Percentiles rank a stretch among this genome's conserved stretches.
Evolutionary conservation across 2,888 invertebrate species (phyloP).

Genomic region (Ptilodon capucinus): DNA sequence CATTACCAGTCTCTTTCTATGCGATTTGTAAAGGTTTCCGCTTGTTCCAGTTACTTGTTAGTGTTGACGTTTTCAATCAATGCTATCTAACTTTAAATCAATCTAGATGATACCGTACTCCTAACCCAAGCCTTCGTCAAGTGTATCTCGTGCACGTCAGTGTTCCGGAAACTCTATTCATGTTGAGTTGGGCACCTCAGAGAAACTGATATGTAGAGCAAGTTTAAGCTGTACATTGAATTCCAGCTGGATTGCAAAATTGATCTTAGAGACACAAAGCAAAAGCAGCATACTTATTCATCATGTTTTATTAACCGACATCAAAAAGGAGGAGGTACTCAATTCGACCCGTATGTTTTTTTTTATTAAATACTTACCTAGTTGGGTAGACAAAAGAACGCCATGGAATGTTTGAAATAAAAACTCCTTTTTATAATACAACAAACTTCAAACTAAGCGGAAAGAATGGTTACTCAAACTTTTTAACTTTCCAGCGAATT

Average conservation of each 20-base stretch:
- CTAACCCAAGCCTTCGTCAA: slow-evolving; percentile 29
- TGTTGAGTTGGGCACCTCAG: background rate
- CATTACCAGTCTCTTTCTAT: slow-evolving; percentile 60
- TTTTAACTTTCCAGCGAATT: slow-evolving; percentile 23
- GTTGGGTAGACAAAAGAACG: background rate
- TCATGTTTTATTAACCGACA: too few species aligned
- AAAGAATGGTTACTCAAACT: slow-evolving; percentile 20
- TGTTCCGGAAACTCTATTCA: background rate
- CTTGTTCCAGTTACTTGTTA: slow-evolving; percentile 57
- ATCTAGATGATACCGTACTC: slow-evolving; percentile 15
- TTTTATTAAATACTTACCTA: background rate
- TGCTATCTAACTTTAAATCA: slow-evolving; percentile 31
- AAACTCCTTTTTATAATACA: slow-evolving; percentile 15
- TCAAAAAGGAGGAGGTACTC: too few species aligned
- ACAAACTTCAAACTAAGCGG: slow-evolving; percentile 21
- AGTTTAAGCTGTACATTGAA: background rate
- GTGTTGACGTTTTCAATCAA: slow-evolving; percentile 59
- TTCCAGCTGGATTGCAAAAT: background rate
- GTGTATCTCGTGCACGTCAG: slow-evolving; percentile 11
- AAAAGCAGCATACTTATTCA: background rate
- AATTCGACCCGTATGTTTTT: too few species aligned
- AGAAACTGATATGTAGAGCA: background rate
- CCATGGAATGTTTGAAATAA: slow-evolving; percentile 1
- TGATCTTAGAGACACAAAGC: background rate
- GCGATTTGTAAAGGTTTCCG: slow-evolving; percentile 74